Evolutionary conservation across 1,140 invertebrate genomes (phyloP), one percentile per base, ranked within the genome.

Genomic region (Telenomus remus): DNA sequence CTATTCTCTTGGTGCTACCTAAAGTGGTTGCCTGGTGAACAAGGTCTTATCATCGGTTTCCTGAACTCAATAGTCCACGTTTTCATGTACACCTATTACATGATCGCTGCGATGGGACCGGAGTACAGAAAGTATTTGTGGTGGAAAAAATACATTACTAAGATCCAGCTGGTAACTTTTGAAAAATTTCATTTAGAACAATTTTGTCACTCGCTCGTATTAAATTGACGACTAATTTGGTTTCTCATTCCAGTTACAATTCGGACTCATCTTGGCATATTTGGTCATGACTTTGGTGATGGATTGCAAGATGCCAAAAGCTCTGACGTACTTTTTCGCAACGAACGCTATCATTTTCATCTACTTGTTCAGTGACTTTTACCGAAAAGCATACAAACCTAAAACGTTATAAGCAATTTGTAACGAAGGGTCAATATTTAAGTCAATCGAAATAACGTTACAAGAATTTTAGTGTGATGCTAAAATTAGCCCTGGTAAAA

Each of bases 61-160:
- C 77, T 94, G 19, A 94, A 94, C 81, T 91, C 91, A 6, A 85
- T 90, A 14, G 92, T 96, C 4, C 95, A 95, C 73, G 87, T 93
- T 2, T 77, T 94, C 5, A 95, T 95, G 94, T 95, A 95, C 81
- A 84, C 88, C 8, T 95, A 95, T 80, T 95, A 95, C 82, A 84
- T 93, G 15, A 85, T 94, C 33, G 89, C 93, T 0, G 92, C 93
- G 0, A 80, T 94, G 50, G 93, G 93, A 10, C 92, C 93, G 4
- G 79, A 89, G 14, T 91, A 92, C 65, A 91, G 90, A 78, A 93
- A 93, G 75, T 93, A 92, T 71, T 83, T 95, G 1, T 95, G 93
- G 93, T 95, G 94, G 93, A 95, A 95, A 80, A 94, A 92, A 80
- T 94, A 95, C 83, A 91, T 95, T 85, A 95, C 94, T 0, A 88